Conservation (phyloP, 2,797 vertebrate species). For the Phyllotis vaccarum region DNA sequence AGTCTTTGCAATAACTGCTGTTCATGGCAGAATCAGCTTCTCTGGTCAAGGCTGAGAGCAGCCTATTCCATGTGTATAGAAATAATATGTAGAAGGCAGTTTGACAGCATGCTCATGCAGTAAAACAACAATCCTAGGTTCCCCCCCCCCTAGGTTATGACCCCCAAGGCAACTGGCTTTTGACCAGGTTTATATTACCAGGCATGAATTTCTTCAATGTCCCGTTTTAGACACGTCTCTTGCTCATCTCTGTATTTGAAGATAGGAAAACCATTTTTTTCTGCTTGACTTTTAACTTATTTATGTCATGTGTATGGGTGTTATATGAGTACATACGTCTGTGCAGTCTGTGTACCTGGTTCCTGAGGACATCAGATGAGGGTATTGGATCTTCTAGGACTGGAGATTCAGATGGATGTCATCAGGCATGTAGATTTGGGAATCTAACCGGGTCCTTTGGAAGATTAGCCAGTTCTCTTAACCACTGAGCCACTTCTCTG, state of each 20-base stretch:
- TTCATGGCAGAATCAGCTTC: neutral
- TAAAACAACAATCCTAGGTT: neutral
- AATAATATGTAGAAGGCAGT: neutral
- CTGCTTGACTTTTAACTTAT: neutral
- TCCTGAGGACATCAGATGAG: neutral
- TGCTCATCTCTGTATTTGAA: neutral
- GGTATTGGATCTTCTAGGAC: neutral
- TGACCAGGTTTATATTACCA: neutral
- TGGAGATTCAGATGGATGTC: neutral
- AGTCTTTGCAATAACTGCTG: neutral
- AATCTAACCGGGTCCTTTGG: neutral
- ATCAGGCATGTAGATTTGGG: neutral
- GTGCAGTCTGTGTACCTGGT: too few species aligned
- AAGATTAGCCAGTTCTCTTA: neutral
- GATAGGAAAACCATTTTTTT: neutral
- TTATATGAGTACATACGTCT: neutral
- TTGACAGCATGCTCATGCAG: neutral
- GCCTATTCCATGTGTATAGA: too few species aligned
- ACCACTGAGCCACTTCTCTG: neutral
- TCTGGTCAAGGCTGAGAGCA: neutral
- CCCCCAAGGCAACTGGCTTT: neutral
- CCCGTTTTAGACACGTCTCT: neutral
- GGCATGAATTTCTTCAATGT: neutral
- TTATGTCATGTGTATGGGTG: neutral
- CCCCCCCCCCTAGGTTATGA: neutral